Evolutionary conservation across 2,888 invertebrate species (phyloP).

Genomic region (Amitus sp.): DNA sequence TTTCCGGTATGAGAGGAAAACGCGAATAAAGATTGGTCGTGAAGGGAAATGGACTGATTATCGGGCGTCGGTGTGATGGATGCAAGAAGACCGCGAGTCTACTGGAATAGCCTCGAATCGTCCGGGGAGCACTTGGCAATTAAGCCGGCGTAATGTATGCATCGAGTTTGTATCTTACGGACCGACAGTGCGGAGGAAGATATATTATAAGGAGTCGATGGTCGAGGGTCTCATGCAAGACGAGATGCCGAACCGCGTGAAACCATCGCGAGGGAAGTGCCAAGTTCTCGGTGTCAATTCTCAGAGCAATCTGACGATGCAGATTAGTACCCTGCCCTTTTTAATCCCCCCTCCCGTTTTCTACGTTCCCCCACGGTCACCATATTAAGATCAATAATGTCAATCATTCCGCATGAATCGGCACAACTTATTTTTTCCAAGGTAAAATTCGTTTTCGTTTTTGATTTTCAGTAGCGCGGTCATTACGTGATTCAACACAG

Average conservation of each 20-base stretch:
- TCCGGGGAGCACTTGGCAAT: conserved; percentile 54
- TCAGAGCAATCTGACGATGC: conserved; percentile 65
- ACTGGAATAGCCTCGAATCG: conserved; percentile 32
- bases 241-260: conserved; percentile 48
- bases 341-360: conserved; percentile 21
- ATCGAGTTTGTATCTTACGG: conserved; percentile 61
- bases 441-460: not conserved
- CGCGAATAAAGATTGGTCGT: not conserved
- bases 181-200: conserved; percentile 43
- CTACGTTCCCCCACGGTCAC: conserved; percentile 19
- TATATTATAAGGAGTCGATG: conserved; percentile 45
- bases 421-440: not conserved
- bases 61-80: not conserved
- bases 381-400: conserved; percentile 34
- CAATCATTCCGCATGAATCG: conserved; percentile 10
- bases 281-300: conserved; percentile 62
- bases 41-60: not conserved
- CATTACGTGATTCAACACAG: not conserved
- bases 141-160: conserved; percentile 63
- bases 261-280: conserved; percentile 44
- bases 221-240: conserved; percentile 52
- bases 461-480: not conserved
- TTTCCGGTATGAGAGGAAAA: not conserved
- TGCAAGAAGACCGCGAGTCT: conserved; percentile 13
- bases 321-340: conserved; percentile 55